phyloP scores from a whole-genome alignment of 2,797 vertebrate species.

The Kryptopterus vitreolus region DNA sequence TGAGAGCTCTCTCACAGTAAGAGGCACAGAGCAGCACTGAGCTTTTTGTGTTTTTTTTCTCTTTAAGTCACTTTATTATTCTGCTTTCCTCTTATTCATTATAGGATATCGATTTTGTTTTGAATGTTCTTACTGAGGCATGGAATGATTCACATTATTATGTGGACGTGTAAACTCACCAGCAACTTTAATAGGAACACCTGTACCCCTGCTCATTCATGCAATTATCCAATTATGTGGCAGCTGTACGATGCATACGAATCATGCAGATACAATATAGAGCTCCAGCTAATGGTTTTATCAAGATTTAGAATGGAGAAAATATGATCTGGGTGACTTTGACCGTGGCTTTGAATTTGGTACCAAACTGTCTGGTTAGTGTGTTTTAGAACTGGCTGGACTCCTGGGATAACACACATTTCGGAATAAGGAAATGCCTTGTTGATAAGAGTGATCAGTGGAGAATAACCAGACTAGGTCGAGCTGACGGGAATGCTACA shows the following conservation, averaged over 20 bases:
- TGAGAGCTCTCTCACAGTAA: slow-evolving; percentile 36
- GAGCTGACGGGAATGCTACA: not conserved
- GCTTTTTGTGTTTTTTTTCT: slow-evolving; percentile 40
- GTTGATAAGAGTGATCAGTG: not conserved
- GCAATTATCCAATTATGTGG: slow-evolving; percentile 19
- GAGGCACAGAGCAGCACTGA: slow-evolving; percentile 23
- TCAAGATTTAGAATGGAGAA: not conserved
- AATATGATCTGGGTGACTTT: not conserved
- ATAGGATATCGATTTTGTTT: slow-evolving; percentile 12
- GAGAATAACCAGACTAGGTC: not conserved
- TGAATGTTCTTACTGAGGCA: slow-evolving; percentile 16
- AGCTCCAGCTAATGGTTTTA: not conserved
- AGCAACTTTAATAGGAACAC: slow-evolving; percentile 12
- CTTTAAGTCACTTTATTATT: slow-evolving; percentile 44
- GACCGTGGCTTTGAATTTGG: not conserved
- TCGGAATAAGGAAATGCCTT: not conserved
- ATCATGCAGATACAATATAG: not conserved
- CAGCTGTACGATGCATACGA: slow-evolving; percentile 2
- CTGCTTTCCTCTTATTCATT: slow-evolving; percentile 46
- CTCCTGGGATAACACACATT: not conserved
- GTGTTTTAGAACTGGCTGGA: not conserved
- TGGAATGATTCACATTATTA: slow-evolving; percentile 9
- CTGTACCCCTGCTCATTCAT: not conserved
- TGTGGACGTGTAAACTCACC: not conserved
- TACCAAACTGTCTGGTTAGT: not conserved